Percentiles rank a stretch among this genome's conserved stretches.
phyloP scores from a whole-genome alignment of 1,140 invertebrate species.

The Bombus pascuorum region DNA sequence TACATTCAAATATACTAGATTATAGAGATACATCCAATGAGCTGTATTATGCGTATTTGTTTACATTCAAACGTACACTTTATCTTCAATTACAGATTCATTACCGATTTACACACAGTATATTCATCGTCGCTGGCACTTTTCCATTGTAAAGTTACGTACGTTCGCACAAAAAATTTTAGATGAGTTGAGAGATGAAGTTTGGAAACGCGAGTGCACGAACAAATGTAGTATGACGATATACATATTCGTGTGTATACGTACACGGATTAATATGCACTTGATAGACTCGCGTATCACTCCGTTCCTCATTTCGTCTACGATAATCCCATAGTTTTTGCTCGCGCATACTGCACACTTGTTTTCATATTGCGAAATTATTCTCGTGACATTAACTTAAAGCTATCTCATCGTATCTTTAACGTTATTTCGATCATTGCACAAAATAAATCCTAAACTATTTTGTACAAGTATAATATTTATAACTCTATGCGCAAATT shows the following conservation, averaged over 20 bases:
- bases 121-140: neutral
- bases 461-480: conserved; percentile 60
- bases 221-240: neutral
- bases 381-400: conserved; percentile 26
- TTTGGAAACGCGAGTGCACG: neutral
- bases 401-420: conserved; percentile 44
- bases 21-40: conserved; percentile 43
- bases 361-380: neutral
- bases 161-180: neutral
- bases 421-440: conserved; percentile 60
- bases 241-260: neutral
- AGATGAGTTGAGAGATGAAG: neutral
- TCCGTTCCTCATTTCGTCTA: neutral
- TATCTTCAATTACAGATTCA: conserved; percentile 39
- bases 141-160: neutral
- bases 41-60: conserved; percentile 48
- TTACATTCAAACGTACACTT: conserved; percentile 48
- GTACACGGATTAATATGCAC: conserved; percentile 21
- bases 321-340: conserved; percentile 1
- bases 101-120: conserved; percentile 39
- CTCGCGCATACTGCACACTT: neutral
- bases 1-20: conserved; percentile 16
- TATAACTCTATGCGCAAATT: conserved; percentile 57
- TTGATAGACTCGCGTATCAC: neutral
- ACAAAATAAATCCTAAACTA: conserved; percentile 62